These are phyloP conservation scores for Metellina segmentata DNA, from an alignment of 2,888 invertebrate species.

Conservation along the genomic window DNA sequence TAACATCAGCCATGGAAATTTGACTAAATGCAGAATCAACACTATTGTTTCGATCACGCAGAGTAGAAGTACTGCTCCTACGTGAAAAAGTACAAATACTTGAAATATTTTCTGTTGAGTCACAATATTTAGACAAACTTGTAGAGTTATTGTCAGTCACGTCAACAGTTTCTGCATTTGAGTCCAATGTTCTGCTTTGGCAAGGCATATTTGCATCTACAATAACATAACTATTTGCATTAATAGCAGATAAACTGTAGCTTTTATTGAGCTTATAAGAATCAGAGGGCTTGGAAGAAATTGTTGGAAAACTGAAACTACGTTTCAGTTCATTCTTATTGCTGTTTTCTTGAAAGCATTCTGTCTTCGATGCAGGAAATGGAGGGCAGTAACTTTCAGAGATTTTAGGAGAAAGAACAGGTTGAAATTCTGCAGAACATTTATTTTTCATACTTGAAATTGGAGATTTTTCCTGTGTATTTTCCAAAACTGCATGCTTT, in stretches of 20 bases:
- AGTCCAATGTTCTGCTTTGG: background rate
- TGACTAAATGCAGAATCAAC: constrained; percentile 58
- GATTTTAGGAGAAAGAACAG: background rate
- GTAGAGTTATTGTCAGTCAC: background rate
- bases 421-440: background rate
- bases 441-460: background rate
- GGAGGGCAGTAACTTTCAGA: background rate
- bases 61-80: constrained; percentile 53
- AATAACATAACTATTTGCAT: background rate
- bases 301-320: constrained; percentile 40
- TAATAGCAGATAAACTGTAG: background rate
- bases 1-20: constrained; percentile 52
- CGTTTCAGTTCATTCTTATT: constrained; percentile 11
- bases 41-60: constrained; percentile 52
- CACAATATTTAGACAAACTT: background rate
- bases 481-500: constrained; percentile 4
- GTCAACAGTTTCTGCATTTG: background rate
- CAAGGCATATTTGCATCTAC: background rate
- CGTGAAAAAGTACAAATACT: constrained; percentile 5
- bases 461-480: background rate
- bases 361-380: background rate
- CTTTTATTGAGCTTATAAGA: background rate
- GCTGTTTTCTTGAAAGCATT: background rate
- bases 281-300: background rate
- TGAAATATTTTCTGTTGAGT: constrained; percentile 5